Conservation (phyloP, 2,113 vertebrate species). For the Channa argus region DNA sequence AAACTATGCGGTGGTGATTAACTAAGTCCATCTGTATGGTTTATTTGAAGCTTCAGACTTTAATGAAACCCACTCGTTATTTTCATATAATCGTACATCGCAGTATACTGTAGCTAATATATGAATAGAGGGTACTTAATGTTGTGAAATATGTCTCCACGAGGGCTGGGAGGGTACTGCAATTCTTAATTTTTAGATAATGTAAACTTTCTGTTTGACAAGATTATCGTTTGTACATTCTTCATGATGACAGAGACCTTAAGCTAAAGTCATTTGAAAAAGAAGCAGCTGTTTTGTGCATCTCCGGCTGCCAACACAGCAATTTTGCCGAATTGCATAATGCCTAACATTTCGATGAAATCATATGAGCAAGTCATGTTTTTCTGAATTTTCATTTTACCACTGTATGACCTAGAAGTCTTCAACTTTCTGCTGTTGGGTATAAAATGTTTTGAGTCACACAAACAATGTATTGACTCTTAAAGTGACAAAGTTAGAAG, state of each 20-base stretch:
- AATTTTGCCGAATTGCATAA: slow-evolving; percentile 33
- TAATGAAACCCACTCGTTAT: background rate
- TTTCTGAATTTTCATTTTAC: slow-evolving; percentile 30
- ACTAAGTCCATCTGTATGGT: background rate
- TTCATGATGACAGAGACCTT: slow-evolving; percentile 23
- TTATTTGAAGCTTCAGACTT: slow-evolving; percentile 3
- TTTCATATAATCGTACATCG: background rate
- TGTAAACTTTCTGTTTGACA: slow-evolving; percentile 11
- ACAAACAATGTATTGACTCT: background rate
- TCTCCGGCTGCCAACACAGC: slow-evolving; percentile 41
- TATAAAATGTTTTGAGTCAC: background rate
- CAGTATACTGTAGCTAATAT: too few relatives aligned
- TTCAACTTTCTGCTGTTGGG: background rate
- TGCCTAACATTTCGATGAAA: slow-evolving; percentile 26
- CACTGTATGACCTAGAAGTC: background rate
- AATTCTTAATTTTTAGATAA: slow-evolving; percentile 16
- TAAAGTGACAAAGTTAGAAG: background rate
- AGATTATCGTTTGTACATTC: slow-evolving; percentile 27
- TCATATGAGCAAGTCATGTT: slow-evolving; percentile 15
- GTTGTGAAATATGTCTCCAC: slow-evolving; percentile 17
- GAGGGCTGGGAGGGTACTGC: background rate
- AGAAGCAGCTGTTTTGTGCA: slow-evolving; percentile 50
- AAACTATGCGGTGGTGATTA: background rate
- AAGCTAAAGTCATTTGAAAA: slow-evolving; percentile 41
- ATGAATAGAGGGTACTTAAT: background rate